These are phyloP conservation scores for Amaurobius ferox DNA, from an alignment of 2,888 invertebrate genomes.

Conservation along the genomic window DNA sequence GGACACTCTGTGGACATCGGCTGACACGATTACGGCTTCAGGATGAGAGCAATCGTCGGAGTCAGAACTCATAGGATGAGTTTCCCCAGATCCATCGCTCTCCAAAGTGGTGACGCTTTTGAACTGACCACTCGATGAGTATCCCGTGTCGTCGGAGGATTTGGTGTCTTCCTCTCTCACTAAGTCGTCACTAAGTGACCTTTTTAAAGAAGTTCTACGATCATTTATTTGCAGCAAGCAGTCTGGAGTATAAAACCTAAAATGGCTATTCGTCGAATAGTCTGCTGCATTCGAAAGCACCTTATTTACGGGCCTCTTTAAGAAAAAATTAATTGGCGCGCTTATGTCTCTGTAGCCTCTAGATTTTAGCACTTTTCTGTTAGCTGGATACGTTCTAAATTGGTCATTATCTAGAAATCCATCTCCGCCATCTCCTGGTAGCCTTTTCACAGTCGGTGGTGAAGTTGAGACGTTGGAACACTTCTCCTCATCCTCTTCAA, in stretches of 20 bases:
- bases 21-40: conserved; percentile 65
- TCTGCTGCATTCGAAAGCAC: background rate
- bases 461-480: background rate
- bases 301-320: background rate
- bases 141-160: conserved; percentile 65
- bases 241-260: background rate
- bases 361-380: background rate
- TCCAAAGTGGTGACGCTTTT: conserved; percentile 39
- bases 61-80: conserved; percentile 64
- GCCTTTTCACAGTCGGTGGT: background rate
- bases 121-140: conserved; percentile 44
- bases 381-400: background rate
- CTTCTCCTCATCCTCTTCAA: conserved; percentile 47
- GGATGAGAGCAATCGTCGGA: conserved; percentile 56
- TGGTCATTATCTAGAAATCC: background rate
- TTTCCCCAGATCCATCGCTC: conserved; percentile 47
- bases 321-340: background rate
- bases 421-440: background rate
- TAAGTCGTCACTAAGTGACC: conserved; percentile 48
- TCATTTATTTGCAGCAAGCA: background rate
- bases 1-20: conserved; percentile 63
- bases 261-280: background rate
- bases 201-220: background rate
- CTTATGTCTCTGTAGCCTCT: background rate
- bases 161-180: conserved; percentile 42